Evolutionary conservation across 2,888 invertebrate species (phyloP), one percentile per base, ranked within the genome.

Genomic region (Caenorhabditis sp.): DNA sequence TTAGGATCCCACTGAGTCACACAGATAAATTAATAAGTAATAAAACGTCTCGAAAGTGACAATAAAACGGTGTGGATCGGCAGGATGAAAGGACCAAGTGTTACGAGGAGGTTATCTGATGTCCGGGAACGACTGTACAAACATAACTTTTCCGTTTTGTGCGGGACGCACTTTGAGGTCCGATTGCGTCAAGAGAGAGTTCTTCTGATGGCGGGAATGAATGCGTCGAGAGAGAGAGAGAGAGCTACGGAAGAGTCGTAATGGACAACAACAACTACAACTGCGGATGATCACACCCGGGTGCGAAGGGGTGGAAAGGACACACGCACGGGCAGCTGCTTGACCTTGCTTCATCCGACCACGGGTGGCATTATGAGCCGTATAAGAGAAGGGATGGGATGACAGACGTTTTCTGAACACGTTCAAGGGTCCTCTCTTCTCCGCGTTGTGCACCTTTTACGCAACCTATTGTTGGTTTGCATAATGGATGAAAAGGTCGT

Each of bases 401-500:
- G 47, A 51, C 65, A 50, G 51, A 55, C 64, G 64, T 32, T 64
- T 67, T 67, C 32, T 50, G 40, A 28, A 47, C 61, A 56, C 51
- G 53, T 72, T 72, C 76, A 60, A 76, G 76, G 67, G 65, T 50
- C 61, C 71, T 13, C 47, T n/a, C n/a, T n/a, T n/a, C n/a, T n/a
- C n/a, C n/a, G n/a, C 51, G 32, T 51, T 37, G 35, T 67, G 55
- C 44, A 22, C 53, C 55, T 50, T 58, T 76, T 76, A 61, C 50
- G 76, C 67, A 76, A 76, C 51, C 70, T 61, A 40, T 76, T 76
- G 76, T 76, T 76, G 76, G 76, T 67, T 65, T 58, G 65, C 56
- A 67, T 65, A 76, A 67, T 76, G 76, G 67, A 67, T 74, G 60
- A 74, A 76, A n/a, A 76, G 76, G 76, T 76, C 76, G 76, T 67